Evolutionary conservation across 1,140 invertebrate species (phyloP).

Genomic region (Zaprionus ornatus): DNA sequence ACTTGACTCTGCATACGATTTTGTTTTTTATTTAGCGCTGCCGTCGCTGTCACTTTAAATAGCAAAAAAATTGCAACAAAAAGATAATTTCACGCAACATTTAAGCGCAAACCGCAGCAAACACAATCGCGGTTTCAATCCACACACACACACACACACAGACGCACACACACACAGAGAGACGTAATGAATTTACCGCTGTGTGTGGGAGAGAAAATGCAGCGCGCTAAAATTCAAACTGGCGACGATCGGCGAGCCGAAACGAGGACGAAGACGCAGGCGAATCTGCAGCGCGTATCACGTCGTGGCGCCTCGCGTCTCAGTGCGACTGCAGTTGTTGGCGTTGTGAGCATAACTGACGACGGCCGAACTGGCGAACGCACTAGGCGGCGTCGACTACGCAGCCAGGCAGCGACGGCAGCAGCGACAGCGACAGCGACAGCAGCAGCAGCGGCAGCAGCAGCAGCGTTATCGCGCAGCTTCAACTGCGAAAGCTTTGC

Average conservation of each 20-base stretch:
- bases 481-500: conserved; percentile 46
- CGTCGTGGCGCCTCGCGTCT: conserved; percentile 45
- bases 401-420: conserved; percentile 1
- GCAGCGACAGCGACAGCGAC: neutral
- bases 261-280: conserved; percentile 26
- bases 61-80: neutral
- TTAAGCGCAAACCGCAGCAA: neutral
- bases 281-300: conserved; percentile 34
- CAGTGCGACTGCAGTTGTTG: conserved; percentile 70
- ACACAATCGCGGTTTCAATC: neutral
- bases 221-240: conserved; percentile 44
- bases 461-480: conserved; percentile 1
- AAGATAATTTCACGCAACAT: neutral
- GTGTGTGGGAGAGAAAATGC: neutral
- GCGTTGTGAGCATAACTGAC: conserved; percentile 73
- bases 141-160: conserved; percentile 10
- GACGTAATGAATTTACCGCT: conserved; percentile 11
- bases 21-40: neutral
- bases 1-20: neutral
- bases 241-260: conserved; percentile 25
- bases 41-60: neutral
- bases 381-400: conserved; percentile 32
- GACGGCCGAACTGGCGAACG: conserved; percentile 32
- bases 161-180: neutral
- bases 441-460: neutral